Evolutionary conservation across 1,140 invertebrate species (phyloP).

Genomic region (Apis mellifera): Amel_HAv3.1 CM009934.2:12979001-12979500

Average conservation of each 20-base stretch:
- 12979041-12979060: constrained; percentile 39
- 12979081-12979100: background rate
- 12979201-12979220: too few relatives aligned
- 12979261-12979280: too few relatives aligned
- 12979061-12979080: background rate
- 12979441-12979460: constrained; percentile 73
- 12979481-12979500: constrained; percentile 65
- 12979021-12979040: background rate
- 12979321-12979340: background rate
- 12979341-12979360: background rate
- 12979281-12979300: too few relatives aligned
- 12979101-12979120: background rate
- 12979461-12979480: constrained; percentile 76
- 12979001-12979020: background rate
- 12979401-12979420: constrained; percentile 80
- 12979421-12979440: constrained; percentile 56
- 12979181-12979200: too few relatives aligned
- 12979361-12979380: constrained; percentile 52
- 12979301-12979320: background rate
- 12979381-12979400: constrained; percentile 80
- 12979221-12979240: too few relatives aligned
- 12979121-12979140: constrained; percentile 17
- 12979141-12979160: background rate
- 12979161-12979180: background rate
- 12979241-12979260: too few relatives aligned